phyloP scores from a whole-genome alignment of 2,797 vertebrate species.

The Parotocinclus haroldoi region DNA sequence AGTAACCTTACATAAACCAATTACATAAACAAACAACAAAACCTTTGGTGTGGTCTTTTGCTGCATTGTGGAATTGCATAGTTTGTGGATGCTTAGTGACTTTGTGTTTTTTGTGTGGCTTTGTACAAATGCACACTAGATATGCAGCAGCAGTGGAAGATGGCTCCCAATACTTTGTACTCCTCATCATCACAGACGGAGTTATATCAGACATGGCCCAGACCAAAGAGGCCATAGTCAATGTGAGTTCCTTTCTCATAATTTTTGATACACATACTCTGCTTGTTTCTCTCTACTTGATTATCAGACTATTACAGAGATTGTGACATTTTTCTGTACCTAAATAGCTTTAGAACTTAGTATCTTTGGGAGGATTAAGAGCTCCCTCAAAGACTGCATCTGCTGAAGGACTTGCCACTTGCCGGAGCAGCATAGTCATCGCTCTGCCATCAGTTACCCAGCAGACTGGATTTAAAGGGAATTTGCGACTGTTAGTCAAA shows the following conservation, averaged over 20 bases:
- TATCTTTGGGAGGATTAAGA: constrained; percentile 7
- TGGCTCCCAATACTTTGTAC: constrained; percentile 91
- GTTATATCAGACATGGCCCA: constrained; percentile 98
- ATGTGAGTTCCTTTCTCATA: constrained; percentile 68
- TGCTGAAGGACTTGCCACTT: constrained; percentile 22
- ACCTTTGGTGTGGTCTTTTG: too few relatives aligned
- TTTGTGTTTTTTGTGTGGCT: constrained; percentile 17
- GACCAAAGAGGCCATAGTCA: constrained; percentile 97
- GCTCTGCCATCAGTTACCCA: constrained; percentile 45
- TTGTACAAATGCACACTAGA: constrained; percentile 56
- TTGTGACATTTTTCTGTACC: constrained; percentile 18
- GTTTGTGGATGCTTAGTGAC: too few relatives aligned
- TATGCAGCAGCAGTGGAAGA: constrained; percentile 84
- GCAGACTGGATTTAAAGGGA: constrained; percentile 65
- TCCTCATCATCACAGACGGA: constrained; percentile 96
- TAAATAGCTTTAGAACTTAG: constrained; percentile 11
- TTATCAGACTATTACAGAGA: background rate
- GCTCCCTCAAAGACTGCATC: constrained; percentile 5
- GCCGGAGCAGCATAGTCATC: constrained; percentile 12
- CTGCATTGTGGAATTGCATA: too few relatives aligned
- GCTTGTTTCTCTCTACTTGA: too few relatives aligned
- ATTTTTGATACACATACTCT: too few relatives aligned
- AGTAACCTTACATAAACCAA: too few relatives aligned
- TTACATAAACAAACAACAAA: too few relatives aligned
- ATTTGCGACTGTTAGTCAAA: constrained; percentile 62